Conservation (phyloP, 1,140 invertebrate species). For the Nephotettix cincticeps region DNA sequence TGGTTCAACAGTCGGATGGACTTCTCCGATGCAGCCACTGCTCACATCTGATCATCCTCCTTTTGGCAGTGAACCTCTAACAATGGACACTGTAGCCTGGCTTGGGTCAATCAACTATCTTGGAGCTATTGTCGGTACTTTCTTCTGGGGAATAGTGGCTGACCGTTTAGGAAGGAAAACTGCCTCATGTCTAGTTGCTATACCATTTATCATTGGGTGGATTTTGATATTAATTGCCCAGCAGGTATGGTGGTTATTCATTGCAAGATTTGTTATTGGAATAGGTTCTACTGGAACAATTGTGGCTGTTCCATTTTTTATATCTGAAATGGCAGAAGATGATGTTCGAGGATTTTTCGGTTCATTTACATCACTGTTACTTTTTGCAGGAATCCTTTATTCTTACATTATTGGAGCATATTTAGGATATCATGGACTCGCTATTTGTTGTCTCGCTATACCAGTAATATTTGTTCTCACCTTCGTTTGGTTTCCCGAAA, state of each 20-base stretch:
- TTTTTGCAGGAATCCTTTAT: conserved; percentile 76
- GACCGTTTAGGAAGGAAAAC: conserved; percentile 75
- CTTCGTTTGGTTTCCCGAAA: conserved; percentile 79
- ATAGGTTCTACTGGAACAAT: conserved; percentile 72
- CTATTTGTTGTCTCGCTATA: conserved; percentile 62
- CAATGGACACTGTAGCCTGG: conserved; percentile 57
- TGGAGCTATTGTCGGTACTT: conserved; percentile 71
- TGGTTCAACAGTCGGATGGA: conserved; percentile 54
- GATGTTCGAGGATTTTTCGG: conserved; percentile 78
- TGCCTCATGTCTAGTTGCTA: conserved; percentile 64
- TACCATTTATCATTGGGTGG: conserved; percentile 79
- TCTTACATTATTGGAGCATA: conserved; percentile 70
- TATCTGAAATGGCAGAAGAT: conserved; percentile 82
- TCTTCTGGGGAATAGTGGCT: conserved; percentile 67
- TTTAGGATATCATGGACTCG: conserved; percentile 62
- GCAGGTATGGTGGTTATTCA: conserved; percentile 59
- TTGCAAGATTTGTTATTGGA: conserved; percentile 74
- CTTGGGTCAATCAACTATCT: conserved; percentile 75
- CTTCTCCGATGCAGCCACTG: conserved; percentile 51
- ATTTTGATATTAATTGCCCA: conserved; percentile 63
- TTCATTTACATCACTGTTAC: conserved; percentile 77
- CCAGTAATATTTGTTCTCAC: conserved; percentile 63
- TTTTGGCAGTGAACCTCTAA: conserved; percentile 46
- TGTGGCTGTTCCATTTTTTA: conserved; percentile 80
- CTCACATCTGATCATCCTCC: conserved; percentile 48